phyloP scores from a whole-genome alignment of 2,888 invertebrate genomes.

The Megastigmus dorsalis region DNA sequence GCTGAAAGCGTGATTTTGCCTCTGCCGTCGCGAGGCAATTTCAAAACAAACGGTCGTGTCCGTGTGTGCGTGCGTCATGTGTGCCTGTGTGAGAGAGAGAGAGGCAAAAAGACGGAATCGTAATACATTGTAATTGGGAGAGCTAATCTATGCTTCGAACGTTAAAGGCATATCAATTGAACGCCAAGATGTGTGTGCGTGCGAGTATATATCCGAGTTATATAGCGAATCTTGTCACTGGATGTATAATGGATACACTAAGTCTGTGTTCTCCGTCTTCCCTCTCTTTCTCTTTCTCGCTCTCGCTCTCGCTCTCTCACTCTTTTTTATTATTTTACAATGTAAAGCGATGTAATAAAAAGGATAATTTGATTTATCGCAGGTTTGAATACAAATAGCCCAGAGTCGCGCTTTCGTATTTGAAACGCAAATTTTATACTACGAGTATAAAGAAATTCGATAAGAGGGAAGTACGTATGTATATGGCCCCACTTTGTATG shows the following conservation, averaged over 20 bases:
- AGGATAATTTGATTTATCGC: conserved; percentile 17
- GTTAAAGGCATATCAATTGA: conserved; percentile 42
- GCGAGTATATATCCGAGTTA: too few species aligned
- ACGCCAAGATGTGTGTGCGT: too few species aligned
- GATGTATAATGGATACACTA: neutral
- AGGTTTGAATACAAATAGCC: conserved; percentile 27
- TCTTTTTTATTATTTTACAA: neutral
- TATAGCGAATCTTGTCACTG: too few species aligned
- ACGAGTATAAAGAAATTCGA: neutral
- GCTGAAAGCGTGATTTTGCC: conserved; percentile 33
- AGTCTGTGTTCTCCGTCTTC: neutral
- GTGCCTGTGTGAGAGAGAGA: neutral
- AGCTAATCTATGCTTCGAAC: conserved; percentile 20
- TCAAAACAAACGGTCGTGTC: too few species aligned
- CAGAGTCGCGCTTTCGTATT: conserved; percentile 8
- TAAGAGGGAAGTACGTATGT: too few species aligned
- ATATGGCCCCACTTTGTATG: too few species aligned
- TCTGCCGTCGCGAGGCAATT: neutral
- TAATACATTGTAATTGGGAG: conserved; percentile 47
- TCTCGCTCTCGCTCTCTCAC: too few species aligned
- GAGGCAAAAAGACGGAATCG: conserved; percentile 13
- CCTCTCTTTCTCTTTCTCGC: neutral
- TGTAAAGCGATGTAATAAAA: conserved; percentile 2
- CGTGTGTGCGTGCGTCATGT: too few species aligned
- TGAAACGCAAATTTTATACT: conserved; percentile 17